Evolutionary conservation across 2,797 vertebrate species (phyloP), one percentile per base, ranked within the genome.

Genomic region (Oreonectes daqikongensis): DNA sequence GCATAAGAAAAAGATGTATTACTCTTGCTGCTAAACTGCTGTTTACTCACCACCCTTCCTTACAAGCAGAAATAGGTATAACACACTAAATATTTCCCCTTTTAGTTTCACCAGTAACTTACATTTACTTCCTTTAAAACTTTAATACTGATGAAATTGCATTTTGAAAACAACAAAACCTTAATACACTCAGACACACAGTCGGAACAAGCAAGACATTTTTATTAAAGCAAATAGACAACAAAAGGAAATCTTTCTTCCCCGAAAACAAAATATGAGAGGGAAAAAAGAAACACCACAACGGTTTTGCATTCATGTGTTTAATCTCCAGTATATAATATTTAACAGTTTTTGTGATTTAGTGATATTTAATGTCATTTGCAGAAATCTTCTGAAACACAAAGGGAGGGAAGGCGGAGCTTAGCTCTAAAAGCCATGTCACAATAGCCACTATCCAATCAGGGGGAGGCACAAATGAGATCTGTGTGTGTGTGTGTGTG

Each of bases 151-250:
- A 5, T 30, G 11, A 40, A 44, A 35, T 14, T 11, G 42, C 26
- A 61, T 61, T 22, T 48, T 28, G 14, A 44, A 44, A 44, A 17
- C 18, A 64, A 50, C 20, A 57, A 10, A 7, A 28, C 1, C 12
- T 50, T 10, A 9, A 63, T 8, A 26, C 11, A 64, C 30, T 38
- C 35, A 46, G 30, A 72, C 0, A 20, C 72, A 20, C 24, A 57
- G 20, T 38, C 57, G 30, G 5, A 40, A 76, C 44, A 53, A 79
- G 35, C 89, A 90, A 92, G 85, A 87, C 84, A 77, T 87, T 79
- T 91, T 94, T 92, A 61, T 90, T 88, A 92, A 90, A 92, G 90
- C 91, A 91, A 84, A 90, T 11, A 30, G 89, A 84, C 90, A 92
- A 93, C 87, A 91, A 82, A 91, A 89, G 82, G 76, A 79, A 89